A percentile compares a stretch with the other conserved stretches of the same genome.
Evolutionary conservation across 2,113 vertebrate genomes (phyloP).

Genomic region (Brienomyrus brachyistius): DNA sequence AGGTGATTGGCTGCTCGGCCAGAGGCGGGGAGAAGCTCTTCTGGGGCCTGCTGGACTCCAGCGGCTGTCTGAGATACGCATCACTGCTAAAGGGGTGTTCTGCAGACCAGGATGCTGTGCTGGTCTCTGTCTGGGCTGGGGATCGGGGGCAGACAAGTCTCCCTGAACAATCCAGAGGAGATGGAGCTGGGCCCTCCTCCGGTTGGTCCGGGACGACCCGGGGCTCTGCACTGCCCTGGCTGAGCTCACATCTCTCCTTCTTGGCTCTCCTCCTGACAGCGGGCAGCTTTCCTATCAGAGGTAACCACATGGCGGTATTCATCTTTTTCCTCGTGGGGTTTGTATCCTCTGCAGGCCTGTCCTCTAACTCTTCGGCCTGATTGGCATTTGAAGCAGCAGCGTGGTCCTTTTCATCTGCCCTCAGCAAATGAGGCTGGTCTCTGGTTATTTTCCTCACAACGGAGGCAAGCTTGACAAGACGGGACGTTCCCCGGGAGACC

Average conservation of each 20-base stretch:
- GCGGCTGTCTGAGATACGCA: slow-evolving; percentile 54
- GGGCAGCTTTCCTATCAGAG: slow-evolving; percentile 66
- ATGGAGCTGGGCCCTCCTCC: neutral
- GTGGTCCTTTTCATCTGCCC: neutral
- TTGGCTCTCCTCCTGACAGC: slow-evolving; percentile 50
- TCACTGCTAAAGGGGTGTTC: slow-evolving; percentile 50
- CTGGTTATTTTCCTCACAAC: neutral
- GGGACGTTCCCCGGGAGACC: neutral
- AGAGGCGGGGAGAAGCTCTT: slow-evolving; percentile 59
- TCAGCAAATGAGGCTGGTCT: neutral
- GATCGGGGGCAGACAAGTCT: slow-evolving; percentile 57
- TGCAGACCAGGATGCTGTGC: slow-evolving; percentile 45
- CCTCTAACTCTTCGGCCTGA: slow-evolving; percentile 13
- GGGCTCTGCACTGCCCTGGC: neutral
- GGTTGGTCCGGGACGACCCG: neutral
- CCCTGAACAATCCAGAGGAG: slow-evolving; percentile 50
- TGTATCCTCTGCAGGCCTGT: slow-evolving; percentile 25
- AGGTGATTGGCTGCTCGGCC: slow-evolving; percentile 76
- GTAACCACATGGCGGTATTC: slow-evolving; percentile 43
- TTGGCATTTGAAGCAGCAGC: neutral
- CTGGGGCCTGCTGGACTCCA: slow-evolving; percentile 43
- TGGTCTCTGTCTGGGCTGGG: slow-evolving; percentile 53
- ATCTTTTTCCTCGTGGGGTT: slow-evolving; percentile 35
- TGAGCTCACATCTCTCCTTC: slow-evolving; percentile 34
- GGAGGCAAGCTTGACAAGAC: neutral